These are phyloP conservation scores for Chironomus tepperi DNA, from an alignment of 1,140 invertebrate species.

Conservation along the genomic window DNA sequence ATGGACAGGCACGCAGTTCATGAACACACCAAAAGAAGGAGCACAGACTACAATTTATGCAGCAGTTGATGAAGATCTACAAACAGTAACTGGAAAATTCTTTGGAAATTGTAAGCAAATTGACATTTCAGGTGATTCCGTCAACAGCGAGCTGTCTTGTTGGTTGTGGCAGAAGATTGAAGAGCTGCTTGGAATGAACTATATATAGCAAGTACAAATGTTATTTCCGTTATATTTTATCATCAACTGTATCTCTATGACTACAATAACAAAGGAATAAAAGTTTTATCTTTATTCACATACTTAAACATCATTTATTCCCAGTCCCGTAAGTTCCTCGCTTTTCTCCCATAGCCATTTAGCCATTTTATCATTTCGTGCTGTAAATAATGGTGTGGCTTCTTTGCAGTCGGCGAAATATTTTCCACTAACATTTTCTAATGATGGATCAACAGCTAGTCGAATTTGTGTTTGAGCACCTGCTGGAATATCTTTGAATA, in stretches of 20 bases:
- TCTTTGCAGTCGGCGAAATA: constrained; percentile 47
- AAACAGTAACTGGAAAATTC: not conserved
- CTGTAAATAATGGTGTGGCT: constrained; percentile 31
- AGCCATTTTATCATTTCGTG: constrained; percentile 46
- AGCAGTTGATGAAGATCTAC: constrained; percentile 15
- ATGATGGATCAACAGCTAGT: constrained; percentile 62
- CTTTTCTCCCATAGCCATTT: constrained; percentile 68
- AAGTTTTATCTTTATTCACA: not conserved
- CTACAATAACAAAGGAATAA: not conserved
- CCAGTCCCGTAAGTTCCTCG: constrained; percentile 46
- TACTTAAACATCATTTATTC: not conserved
- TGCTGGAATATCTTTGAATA: constrained; percentile 52
- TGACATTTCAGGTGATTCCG: not conserved
- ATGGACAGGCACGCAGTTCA: constrained; percentile 32
- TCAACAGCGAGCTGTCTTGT: not conserved
- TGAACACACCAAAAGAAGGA: not conserved
- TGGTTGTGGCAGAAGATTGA: not conserved
- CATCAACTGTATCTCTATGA: not conserved
- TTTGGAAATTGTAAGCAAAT: not conserved
- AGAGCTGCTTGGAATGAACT: not conserved
- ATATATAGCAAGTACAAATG: not conserved
- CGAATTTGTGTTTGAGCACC: constrained; percentile 74
- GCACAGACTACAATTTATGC: constrained; percentile 15
- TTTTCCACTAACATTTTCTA: constrained; percentile 54
- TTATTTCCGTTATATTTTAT: too few relatives aligned